phyloP scores from a whole-genome alignment of 2,797 vertebrate species.

The Zonotrichia albicollis region DNA sequence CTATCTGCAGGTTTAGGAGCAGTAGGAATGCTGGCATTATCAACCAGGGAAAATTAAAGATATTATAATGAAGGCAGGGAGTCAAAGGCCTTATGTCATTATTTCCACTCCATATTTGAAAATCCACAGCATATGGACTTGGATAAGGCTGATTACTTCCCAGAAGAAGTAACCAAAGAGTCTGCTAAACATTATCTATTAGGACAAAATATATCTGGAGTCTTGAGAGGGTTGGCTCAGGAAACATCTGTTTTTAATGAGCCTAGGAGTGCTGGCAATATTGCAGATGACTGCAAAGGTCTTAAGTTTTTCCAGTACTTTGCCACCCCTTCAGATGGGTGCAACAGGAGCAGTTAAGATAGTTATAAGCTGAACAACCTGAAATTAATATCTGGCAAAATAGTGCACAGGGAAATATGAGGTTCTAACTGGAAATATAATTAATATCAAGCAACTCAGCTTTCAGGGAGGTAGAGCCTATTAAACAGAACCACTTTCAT shows the following conservation, averaged over 20 bases:
- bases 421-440: background rate
- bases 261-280: background rate
- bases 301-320: background rate
- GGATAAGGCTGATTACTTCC: slow-evolving; percentile 19
- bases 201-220: background rate
- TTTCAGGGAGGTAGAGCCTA: background rate
- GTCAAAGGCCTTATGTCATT: background rate
- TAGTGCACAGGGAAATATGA: background rate
- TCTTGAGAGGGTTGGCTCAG: background rate
- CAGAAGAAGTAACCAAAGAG: background rate
- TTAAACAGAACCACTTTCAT: background rate
- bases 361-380: background rate
- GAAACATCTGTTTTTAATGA: slow-evolving; percentile 32
- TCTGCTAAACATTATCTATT: slow-evolving; percentile 1
- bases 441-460: background rate
- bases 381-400: background rate
- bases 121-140: background rate
- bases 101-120: slow-evolving; percentile 10
- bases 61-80: background rate
- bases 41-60: background rate
- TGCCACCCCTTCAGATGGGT: background rate
- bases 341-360: background rate
- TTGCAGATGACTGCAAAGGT: background rate
- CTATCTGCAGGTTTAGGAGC: background rate
- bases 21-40: background rate